A percentile compares a stretch with the other conserved stretches of the same genome.
phyloP scores from a whole-genome alignment of 2,888 invertebrate species.

The Eupeodes latifasciatus region DNA sequence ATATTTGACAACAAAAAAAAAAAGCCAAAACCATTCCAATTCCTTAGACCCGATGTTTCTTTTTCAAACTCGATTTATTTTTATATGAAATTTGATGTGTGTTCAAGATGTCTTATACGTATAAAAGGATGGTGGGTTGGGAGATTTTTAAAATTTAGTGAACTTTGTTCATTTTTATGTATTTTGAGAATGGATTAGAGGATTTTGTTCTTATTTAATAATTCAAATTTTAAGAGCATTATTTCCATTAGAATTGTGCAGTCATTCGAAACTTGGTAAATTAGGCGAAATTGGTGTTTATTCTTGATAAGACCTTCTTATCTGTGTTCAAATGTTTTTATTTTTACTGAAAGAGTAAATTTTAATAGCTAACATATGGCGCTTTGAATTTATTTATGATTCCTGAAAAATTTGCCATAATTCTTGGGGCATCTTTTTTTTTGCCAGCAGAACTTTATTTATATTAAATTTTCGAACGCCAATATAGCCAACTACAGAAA shows the following conservation, averaged over 20 bases:
- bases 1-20: constrained; percentile 37
- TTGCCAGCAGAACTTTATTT: too few species aligned
- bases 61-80: constrained; percentile 11
- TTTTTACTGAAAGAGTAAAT: neutral
- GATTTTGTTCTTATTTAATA: neutral
- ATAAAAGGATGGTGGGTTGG: too few species aligned
- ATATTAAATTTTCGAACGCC: too few species aligned
- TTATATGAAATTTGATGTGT: neutral
- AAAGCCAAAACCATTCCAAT: neutral
- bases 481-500: too few species aligned
- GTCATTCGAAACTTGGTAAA: neutral
- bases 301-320: neutral
- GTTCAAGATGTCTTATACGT: too few species aligned
- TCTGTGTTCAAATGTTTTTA: neutral
- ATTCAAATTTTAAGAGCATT: neutral
- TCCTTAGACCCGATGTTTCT: too few species aligned
- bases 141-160: neutral
- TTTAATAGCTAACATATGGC: too few species aligned
- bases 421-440: too few species aligned
- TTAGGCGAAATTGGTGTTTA: neutral
- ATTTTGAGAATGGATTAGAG: neutral
- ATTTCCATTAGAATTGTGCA: neutral
- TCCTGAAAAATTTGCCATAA: too few species aligned
- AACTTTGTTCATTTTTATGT: neutral
- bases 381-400: too few species aligned